Evolutionary conservation across 2,888 invertebrate species (phyloP), one percentile per base, ranked within the genome.

Genomic region (Cyclophora punctaria): DNA sequence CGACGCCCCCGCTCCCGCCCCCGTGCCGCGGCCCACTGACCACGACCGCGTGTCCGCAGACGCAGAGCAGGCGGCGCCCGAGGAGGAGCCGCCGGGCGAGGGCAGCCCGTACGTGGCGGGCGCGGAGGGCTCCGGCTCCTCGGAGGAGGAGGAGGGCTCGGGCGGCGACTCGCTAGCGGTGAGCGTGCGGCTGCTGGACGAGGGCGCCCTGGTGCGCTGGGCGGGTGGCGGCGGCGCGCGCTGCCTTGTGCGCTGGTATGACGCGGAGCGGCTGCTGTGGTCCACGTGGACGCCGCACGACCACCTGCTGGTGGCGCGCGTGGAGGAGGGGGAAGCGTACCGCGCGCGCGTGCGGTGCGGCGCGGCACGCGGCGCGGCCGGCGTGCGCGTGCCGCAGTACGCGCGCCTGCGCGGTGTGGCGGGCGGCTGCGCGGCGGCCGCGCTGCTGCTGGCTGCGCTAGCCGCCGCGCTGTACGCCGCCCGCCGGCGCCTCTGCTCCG

Each of bases 151-250:
- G 34, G 94, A 94, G 0, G 79, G 89, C 57, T 93, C 20, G 5
- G 51, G n/a, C 33, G 58, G 34, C n/a, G 48, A 94, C 93, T 3
- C 80, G 90, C 67, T 82, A 61, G 93, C 94, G 73, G 91, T 97
- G 50, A 90, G 91, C 48, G 92, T 94, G 48, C 90, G 91, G 35
- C 90, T 92, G 51, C 92, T 93, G 45, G 91, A 91, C 48, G 93
- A 93, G 55, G 96, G 95, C 35, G 94, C 94, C 77, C 83, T 94
- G 49, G 91, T 96, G 44, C 92, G 92, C 52, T 95, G 95, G 90
- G 50, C 93, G 94, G 1, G 84, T 84, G 35, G 85, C 89, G 51
- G 91, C 0, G 90, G 91, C 35, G 80, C 91, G 51, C 78, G 90
- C 44, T 95, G 95, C 71, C 83, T 90, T 4, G 90, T 95, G 43